A percentile compares a stretch with the other conserved stretches of the same genome.
phyloP scores from a whole-genome alignment of 2,888 invertebrate genomes.

The Dicyrtoma fusca region DNA sequence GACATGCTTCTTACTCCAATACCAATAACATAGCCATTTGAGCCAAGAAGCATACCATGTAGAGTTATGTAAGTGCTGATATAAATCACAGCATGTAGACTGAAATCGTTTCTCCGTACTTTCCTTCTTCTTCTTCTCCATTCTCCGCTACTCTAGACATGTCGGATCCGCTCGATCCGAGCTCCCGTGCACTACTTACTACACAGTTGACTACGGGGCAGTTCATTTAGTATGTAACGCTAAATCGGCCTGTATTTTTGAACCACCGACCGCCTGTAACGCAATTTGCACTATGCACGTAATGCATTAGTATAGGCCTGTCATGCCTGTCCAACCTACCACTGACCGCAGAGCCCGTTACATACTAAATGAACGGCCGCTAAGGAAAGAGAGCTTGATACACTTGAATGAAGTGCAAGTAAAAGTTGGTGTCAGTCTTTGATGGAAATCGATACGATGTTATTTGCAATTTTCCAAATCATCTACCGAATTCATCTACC shows the following conservation, averaged over 20 bases:
- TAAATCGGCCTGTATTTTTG: no score
- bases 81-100: conserved; percentile 22
- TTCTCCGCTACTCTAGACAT: background rate
- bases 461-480: conserved; percentile 36
- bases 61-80: conserved; percentile 27
- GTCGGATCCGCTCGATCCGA: conserved; percentile 5
- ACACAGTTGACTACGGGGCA: no score
- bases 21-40: background rate
- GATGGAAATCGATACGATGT: conserved; percentile 35
- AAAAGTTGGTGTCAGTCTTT: conserved; percentile 33
- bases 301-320: no score
- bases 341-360: no score
- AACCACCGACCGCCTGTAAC: no score
- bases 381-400: background rate
- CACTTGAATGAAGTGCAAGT: conserved; percentile 32
- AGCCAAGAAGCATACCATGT: background rate
- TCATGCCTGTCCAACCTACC: no score
- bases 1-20: background rate
- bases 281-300: conserved; percentile 8
- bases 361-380: no score
- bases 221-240: no score
- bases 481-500: conserved; percentile 18
- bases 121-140: no score
- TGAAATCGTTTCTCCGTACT: conserved; percentile 8
- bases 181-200: no score